Percentiles rank a stretch among this genome's conserved stretches.
These are phyloP conservation scores for Heterohyrax brucei DNA, from an alignment of 2,797 vertebrate species.

Conservation along the genomic window DNA sequence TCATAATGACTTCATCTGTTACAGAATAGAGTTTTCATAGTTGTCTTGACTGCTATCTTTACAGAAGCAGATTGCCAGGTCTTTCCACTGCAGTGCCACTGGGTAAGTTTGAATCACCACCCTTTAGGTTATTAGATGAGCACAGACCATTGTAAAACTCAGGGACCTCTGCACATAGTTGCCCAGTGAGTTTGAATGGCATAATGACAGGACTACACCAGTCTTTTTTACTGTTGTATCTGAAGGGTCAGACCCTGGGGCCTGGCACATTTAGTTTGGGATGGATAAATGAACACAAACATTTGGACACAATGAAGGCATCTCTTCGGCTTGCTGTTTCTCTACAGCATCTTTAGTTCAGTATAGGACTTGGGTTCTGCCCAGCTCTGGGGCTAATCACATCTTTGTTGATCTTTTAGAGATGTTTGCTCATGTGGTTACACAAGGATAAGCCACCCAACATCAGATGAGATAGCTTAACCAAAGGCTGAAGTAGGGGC, in stretches of 20 bases:
- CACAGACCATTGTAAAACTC: not conserved
- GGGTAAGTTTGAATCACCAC: not conserved
- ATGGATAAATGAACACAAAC: not conserved
- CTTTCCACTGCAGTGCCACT: not conserved
- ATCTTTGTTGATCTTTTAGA: conserved; percentile 83
- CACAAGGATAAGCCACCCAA: conserved; percentile 81
- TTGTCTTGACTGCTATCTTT: not conserved
- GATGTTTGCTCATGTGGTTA: conserved; percentile 85
- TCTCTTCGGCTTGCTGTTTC: not conserved
- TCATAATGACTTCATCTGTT: not conserved
- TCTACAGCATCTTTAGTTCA: conserved; percentile 75
- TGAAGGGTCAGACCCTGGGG: not conserved
- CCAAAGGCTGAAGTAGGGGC: conserved; percentile 2
- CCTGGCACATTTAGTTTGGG: not conserved
- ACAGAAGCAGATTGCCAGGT: not conserved
- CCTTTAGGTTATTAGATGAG: not conserved
- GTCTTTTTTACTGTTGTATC: not conserved
- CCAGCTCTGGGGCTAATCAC: conserved; percentile 68
- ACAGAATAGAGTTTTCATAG: not conserved
- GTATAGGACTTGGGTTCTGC: conserved; percentile 76
- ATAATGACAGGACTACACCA: not conserved
- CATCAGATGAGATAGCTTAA: conserved; percentile 65
- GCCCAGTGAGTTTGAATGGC: not conserved
- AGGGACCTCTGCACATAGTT: not conserved
- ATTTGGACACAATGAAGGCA: not conserved